A percentile compares a stretch with the other conserved stretches of the same genome.
These are phyloP conservation scores for Engraulis encrasicolus DNA, from an alignment of 2,113 vertebrate genomes.

Conservation along the genomic window DNA sequence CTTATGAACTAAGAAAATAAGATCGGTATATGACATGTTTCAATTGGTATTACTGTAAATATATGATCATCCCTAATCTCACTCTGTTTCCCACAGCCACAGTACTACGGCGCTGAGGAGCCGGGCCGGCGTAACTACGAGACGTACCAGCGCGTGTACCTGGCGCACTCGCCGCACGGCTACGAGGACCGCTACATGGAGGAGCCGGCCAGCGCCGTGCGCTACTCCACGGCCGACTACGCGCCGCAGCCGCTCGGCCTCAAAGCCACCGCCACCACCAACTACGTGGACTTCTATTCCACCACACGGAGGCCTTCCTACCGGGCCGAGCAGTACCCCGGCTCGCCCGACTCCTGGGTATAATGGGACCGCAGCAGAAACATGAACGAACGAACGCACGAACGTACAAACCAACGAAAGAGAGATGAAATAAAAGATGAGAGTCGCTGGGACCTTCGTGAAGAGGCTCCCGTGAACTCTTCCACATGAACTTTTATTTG, in stretches of 20 bases:
- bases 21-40: no score
- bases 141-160: slow-evolving; percentile 88
- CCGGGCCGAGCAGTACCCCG: slow-evolving; percentile 93
- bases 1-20: no score
- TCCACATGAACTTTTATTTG: slow-evolving; percentile 68
- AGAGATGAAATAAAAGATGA: neutral
- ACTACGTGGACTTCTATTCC: slow-evolving; percentile 98
- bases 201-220: slow-evolving; percentile 79
- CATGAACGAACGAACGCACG: no score
- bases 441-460: neutral
- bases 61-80: neutral
- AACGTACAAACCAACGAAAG: no score
- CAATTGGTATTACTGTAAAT: no score
- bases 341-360: slow-evolving; percentile 98
- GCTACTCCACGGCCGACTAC: slow-evolving; percentile 87
- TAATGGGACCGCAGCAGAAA: slow-evolving; percentile 70
- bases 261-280: slow-evolving; percentile 88
- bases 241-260: slow-evolving; percentile 85
- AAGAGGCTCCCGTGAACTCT: slow-evolving; percentile 30
- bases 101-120: slow-evolving; percentile 91
- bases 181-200: slow-evolving; percentile 92
- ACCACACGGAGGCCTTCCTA: slow-evolving; percentile 91
- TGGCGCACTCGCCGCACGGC: slow-evolving; percentile 91
- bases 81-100: slow-evolving; percentile 75
- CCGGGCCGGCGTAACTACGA: slow-evolving; percentile 88